Percentiles rank a stretch among this genome's conserved stretches.
Conservation (phyloP, 2,113 vertebrate genomes). For the Zosterops pallidus region DNA sequence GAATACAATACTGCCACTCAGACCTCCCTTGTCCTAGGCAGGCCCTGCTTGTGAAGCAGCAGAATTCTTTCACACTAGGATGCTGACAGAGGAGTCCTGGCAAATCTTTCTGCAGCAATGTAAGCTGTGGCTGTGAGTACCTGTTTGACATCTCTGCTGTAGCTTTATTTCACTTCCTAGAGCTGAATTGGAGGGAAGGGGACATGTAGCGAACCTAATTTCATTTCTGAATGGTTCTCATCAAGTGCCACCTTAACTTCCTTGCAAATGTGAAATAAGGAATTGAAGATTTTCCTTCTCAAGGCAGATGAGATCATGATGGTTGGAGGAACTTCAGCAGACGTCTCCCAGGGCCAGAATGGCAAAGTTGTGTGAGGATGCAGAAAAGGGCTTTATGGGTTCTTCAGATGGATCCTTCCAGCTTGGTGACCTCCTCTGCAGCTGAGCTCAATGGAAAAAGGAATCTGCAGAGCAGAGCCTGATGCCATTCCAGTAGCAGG, state of each 20-base stretch:
- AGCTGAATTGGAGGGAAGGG: background rate
- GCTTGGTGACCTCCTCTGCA: background rate
- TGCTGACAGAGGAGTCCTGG: background rate
- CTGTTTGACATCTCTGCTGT: background rate
- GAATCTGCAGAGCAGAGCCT: background rate
- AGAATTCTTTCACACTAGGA: background rate
- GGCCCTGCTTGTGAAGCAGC: background rate
- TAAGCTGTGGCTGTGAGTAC: background rate
- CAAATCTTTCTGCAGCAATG: background rate
- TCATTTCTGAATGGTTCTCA: background rate
- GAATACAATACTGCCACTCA: background rate
- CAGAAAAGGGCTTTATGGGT: background rate
- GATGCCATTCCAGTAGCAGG: background rate
- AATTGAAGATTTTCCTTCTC: background rate
- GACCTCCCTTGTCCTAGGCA: background rate
- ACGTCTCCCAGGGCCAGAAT: background rate
- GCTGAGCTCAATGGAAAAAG: fast-evolving
- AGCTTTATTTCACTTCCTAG: background rate
- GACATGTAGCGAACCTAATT: background rate
- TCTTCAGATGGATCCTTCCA: background rate
- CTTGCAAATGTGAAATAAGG: background rate
- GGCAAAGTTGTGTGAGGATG: background rate
- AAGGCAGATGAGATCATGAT: background rate
- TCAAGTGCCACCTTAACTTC: background rate
- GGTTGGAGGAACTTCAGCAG: background rate